These are phyloP conservation scores for Stomorhina lunata DNA, from an alignment of 2,888 invertebrate species.

Conservation along the genomic window DNA sequence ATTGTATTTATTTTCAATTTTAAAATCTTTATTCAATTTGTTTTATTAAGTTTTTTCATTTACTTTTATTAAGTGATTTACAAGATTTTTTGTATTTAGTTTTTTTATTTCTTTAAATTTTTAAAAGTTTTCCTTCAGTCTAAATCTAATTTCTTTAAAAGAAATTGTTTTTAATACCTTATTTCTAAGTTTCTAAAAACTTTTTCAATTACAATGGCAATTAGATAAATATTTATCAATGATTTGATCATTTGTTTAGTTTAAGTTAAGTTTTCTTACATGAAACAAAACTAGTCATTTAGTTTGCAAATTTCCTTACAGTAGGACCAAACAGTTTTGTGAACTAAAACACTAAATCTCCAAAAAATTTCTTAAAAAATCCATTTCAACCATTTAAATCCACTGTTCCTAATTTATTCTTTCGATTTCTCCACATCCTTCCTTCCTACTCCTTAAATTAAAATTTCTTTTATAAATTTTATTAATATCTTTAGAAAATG, in stretches of 20 bases:
- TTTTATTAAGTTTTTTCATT: neutral
- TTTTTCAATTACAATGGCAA: slow-evolving; percentile 46
- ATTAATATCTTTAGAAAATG: neutral
- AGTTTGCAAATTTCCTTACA: neutral
- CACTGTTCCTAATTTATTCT: neutral
- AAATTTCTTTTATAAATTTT: neutral
- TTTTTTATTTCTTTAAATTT: neutral
- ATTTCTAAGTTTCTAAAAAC: slow-evolving; percentile 6
- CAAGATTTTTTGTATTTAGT: neutral
- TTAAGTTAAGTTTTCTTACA: neutral
- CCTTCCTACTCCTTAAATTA: neutral
- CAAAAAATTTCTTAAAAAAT: neutral
- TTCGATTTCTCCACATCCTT: neutral
- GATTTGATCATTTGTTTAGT: slow-evolving; percentile 34
- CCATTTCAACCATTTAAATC: neutral
- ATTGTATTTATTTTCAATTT: neutral
- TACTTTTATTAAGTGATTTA: neutral
- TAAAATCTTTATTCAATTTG: neutral
- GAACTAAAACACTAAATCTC: neutral
- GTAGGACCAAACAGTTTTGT: neutral
- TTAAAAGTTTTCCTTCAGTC: neutral
- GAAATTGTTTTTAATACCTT: neutral
- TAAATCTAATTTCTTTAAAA: neutral
- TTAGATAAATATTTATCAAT: slow-evolving; percentile 47
- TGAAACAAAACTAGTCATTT: neutral